Conservation (phyloP, 2,797 vertebrate genomes). For the Girardinus metallicus region DNA sequence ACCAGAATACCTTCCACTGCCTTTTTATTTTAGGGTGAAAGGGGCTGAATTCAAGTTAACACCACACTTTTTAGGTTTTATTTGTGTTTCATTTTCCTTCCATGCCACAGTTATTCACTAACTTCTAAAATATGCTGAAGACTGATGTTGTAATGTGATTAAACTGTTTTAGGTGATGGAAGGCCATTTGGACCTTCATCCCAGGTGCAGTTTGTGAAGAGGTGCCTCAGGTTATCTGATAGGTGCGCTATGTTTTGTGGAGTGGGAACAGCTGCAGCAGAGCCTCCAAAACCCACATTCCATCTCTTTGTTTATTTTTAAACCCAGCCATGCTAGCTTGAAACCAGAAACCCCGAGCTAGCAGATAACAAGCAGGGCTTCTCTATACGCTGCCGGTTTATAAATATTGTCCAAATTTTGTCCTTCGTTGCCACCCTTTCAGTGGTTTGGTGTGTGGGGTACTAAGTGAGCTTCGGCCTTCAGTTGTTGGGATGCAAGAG, state of each 20-base stretch:
- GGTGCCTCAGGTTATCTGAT: slow-evolving; percentile 14
- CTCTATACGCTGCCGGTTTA: slow-evolving; percentile 3
- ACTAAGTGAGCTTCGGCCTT: slow-evolving; percentile 43
- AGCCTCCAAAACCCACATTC: slow-evolving; percentile 22
- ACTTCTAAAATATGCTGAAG: background rate
- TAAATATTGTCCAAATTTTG: slow-evolving; percentile 11
- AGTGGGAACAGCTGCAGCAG: slow-evolving; percentile 6
- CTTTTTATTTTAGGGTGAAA: background rate
- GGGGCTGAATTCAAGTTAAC: background rate
- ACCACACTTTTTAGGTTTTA: background rate
- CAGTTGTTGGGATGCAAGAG: slow-evolving; percentile 26
- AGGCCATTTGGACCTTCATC: background rate
- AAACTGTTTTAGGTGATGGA: background rate
- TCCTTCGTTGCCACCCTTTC: slow-evolving; percentile 23
- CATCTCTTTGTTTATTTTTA: slow-evolving; percentile 29
- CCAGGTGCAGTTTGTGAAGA: background rate
- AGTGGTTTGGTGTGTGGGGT: slow-evolving; percentile 22
- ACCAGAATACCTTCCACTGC: background rate
- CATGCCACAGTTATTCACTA: background rate
- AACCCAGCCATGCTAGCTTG: slow-evolving; percentile 12
- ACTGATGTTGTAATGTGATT: background rate
- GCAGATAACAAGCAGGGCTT: slow-evolving; percentile 29
- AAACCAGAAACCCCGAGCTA: slow-evolving; percentile 30
- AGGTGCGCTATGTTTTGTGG: background rate
- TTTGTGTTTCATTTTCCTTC: background rate